These are phyloP conservation scores for Phainopepla nitens DNA, from an alignment of 2,113 vertebrate species.

Conservation along the genomic window DNA sequence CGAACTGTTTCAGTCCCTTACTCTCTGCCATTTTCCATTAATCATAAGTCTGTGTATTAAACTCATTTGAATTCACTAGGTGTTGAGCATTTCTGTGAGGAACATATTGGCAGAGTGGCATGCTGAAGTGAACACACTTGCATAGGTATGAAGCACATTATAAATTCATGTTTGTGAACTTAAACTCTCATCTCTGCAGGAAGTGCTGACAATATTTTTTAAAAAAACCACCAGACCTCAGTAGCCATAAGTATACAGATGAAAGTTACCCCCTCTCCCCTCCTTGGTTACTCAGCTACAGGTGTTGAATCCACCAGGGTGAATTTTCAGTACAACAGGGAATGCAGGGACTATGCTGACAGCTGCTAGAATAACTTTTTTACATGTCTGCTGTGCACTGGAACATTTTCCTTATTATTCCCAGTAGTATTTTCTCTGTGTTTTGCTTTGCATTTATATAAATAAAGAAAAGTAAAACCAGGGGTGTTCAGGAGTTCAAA, in stretches of 20 bases:
- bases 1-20: slow-evolving; percentile 73
- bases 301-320: neutral
- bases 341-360: neutral
- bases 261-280: neutral
- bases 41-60: slow-evolving; percentile 73
- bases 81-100: slow-evolving; percentile 62
- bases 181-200: slow-evolving; percentile 34
- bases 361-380: neutral
- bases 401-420: neutral
- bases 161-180: slow-evolving; percentile 34
- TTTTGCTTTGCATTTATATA: neutral
- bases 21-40: slow-evolving; percentile 78
- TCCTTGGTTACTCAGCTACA: neutral
- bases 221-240: neutral
- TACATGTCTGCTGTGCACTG: neutral
- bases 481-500: neutral
- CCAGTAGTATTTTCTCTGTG: neutral
- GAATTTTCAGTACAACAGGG: neutral
- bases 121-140: slow-evolving; percentile 58
- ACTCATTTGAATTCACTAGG: slow-evolving; percentile 70
- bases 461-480: neutral
- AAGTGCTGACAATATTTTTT: slow-evolving; percentile 33
- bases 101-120: slow-evolving; percentile 46
- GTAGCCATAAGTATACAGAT: slow-evolving; percentile 13
- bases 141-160: neutral